These are phyloP conservation scores for Pogoniulus pusillus DNA, from an alignment of 2,797 vertebrate species.

Conservation along the genomic window DNA sequence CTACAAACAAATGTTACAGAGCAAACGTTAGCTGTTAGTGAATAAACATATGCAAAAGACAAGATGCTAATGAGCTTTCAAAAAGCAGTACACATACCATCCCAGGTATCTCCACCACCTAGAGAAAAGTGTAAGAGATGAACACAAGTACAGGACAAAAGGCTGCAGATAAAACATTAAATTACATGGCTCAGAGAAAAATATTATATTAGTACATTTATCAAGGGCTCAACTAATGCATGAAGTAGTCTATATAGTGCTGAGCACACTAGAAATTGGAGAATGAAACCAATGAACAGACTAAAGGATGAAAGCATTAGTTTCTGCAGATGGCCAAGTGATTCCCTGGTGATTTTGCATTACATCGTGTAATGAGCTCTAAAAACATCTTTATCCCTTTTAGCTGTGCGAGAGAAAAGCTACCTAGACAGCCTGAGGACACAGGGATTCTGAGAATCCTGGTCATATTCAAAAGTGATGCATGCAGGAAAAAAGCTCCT, in stretches of 20 bases:
- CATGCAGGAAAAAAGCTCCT: not conserved
- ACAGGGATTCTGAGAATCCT: not conserved
- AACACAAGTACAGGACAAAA: constrained; percentile 66
- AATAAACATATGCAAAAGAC: constrained; percentile 60
- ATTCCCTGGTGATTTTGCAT: not conserved
- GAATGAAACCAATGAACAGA: not conserved
- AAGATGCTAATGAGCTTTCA: constrained; percentile 61
- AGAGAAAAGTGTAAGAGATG: constrained; percentile 72
- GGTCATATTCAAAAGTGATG: not conserved
- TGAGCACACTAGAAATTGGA: not conserved
- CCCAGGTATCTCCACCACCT: constrained; percentile 87
- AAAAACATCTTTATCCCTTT: not conserved
- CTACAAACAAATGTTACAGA: constrained; percentile 74
- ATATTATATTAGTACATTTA: not conserved
- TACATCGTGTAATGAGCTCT: not conserved
- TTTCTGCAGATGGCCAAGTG: not conserved
- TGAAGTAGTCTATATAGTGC: not conserved
- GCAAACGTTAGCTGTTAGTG: constrained; percentile 72
- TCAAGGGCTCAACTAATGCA: not conserved
- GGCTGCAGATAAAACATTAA: constrained; percentile 62
- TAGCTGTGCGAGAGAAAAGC: not conserved
- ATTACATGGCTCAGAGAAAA: not conserved
- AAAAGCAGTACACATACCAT: constrained; percentile 82
- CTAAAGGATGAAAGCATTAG: constrained; percentile 13
- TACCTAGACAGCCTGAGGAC: not conserved